phyloP scores from a whole-genome alignment of 2,888 invertebrate species.

The Melinopterus prodromus region DNA sequence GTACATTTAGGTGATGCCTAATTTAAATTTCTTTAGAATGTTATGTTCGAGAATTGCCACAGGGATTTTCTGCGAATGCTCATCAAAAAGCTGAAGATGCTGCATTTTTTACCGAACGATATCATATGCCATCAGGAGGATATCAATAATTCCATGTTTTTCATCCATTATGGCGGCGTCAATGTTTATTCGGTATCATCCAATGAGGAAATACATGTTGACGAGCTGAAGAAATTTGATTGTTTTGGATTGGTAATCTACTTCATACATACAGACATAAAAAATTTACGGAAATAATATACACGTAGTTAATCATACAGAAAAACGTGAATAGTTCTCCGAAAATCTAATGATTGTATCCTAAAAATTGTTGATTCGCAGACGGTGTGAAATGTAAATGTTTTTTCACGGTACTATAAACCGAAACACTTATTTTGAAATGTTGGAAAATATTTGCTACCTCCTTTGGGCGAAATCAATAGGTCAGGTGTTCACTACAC shows the following conservation, averaged over 20 bases:
- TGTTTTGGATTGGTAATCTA: slow-evolving; percentile 44
- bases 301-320: too few relatives aligned
- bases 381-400: too few relatives aligned
- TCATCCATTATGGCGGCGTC: slow-evolving; percentile 46
- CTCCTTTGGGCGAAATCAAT: too few relatives aligned
- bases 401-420: too few relatives aligned
- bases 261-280: neutral
- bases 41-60: slow-evolving; percentile 46
- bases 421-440: too few relatives aligned
- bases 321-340: too few relatives aligned
- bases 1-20: neutral
- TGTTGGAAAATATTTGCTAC: too few relatives aligned
- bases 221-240: slow-evolving; percentile 42
- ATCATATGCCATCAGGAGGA: slow-evolving; percentile 48
- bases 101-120: slow-evolving; percentile 43
- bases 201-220: slow-evolving; percentile 44
- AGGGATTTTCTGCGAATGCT: slow-evolving; percentile 45
- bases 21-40: slow-evolving; percentile 37
- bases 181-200: slow-evolving; percentile 39
- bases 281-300: too few relatives aligned
- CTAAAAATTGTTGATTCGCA: neutral
- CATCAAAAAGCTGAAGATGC: slow-evolving; percentile 40
- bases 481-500: too few relatives aligned
- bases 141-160: slow-evolving; percentile 47
- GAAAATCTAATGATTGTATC: neutral